Conservation (phyloP, 2,888 invertebrate species). For the Drosophila dives region DNA sequence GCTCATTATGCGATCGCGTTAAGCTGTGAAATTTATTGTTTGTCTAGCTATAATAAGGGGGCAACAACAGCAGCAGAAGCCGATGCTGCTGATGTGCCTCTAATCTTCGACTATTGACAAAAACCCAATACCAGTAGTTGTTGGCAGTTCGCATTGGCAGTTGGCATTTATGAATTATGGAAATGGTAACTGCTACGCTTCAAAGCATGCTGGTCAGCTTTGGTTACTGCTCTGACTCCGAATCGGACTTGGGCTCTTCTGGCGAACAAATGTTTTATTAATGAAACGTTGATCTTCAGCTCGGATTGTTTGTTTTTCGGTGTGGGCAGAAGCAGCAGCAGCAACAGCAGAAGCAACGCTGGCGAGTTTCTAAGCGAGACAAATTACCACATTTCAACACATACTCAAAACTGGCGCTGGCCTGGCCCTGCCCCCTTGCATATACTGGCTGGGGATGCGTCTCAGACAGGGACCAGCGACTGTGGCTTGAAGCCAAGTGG, state of each 20-base stretch:
- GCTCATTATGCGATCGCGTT: constrained; percentile 83
- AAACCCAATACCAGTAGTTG: constrained; percentile 83
- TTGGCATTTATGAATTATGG: constrained; percentile 79
- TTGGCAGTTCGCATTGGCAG: constrained; percentile 75
- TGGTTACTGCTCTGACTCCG: constrained; percentile 6
- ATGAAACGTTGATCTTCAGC: constrained; percentile 70
- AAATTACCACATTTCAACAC: constrained; percentile 80
- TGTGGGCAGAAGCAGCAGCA: constrained; percentile 47
- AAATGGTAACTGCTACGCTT: constrained; percentile 59
- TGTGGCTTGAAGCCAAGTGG: constrained; percentile 54
- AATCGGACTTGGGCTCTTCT: constrained; percentile 39
- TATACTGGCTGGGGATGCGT: constrained; percentile 22
- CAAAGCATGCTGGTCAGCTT: constrained; percentile 40
- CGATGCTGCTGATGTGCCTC: constrained; percentile 61
- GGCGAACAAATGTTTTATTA: constrained; percentile 79
- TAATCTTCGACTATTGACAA: constrained; percentile 78
- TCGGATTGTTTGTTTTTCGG: constrained; percentile 21
- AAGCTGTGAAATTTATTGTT: constrained; percentile 83
- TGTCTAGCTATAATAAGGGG: constrained; percentile 64
- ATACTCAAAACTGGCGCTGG: constrained; percentile 72
- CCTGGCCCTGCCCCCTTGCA: constrained; percentile 20
- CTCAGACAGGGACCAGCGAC: constrained; percentile 18
- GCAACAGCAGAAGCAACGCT: constrained; percentile 10
- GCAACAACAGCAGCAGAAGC: constrained; percentile 18
- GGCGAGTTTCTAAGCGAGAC: constrained; percentile 76